These are phyloP conservation scores for Nemapogon koenigi DNA, from an alignment of 2,888 invertebrate genomes.

Conservation along the genomic window DNA sequence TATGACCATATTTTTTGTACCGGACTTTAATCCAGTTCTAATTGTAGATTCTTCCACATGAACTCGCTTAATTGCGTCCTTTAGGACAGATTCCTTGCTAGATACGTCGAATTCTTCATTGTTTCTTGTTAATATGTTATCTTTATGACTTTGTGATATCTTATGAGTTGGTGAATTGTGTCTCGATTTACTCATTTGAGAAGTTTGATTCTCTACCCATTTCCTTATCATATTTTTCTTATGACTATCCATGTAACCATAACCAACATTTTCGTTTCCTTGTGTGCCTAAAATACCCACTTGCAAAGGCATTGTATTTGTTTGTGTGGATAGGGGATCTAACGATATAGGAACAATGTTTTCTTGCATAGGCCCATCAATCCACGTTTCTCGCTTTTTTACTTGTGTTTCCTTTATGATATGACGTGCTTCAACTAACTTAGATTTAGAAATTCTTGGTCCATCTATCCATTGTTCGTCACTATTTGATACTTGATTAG, in stretches of 20 bases:
- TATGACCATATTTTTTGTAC: slow-evolving; percentile 51
- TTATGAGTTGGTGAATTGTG: slow-evolving; percentile 61
- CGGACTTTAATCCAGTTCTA: slow-evolving; percentile 66
- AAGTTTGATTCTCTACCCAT: slow-evolving; percentile 92
- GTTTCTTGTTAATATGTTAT: slow-evolving; percentile 26
- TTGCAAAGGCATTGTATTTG: slow-evolving; percentile 44
- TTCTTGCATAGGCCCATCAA: slow-evolving; percentile 89
- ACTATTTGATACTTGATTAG: slow-evolving; percentile 49
- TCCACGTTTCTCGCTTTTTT: slow-evolving; percentile 91
- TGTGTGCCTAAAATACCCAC: slow-evolving; percentile 47
- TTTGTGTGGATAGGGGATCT: slow-evolving; percentile 68
- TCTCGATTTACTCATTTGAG: slow-evolving; percentile 76
- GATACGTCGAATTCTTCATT: slow-evolving; percentile 33
- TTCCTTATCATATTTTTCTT: slow-evolving; percentile 93
- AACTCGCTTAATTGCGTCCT: slow-evolving; percentile 60
- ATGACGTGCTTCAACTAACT: slow-evolving; percentile 81
- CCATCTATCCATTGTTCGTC: slow-evolving; percentile 98
- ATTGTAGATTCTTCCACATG: slow-evolving; percentile 67
- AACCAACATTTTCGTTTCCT: slow-evolving; percentile 65
- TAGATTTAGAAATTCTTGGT: slow-evolving; percentile 85
- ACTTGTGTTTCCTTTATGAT: slow-evolving; percentile 79
- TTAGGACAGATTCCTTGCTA: slow-evolving; percentile 48
- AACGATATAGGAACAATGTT: slow-evolving; percentile 52
- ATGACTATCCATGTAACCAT: slow-evolving; percentile 91
- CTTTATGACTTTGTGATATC: slow-evolving; percentile 28